Evolutionary conservation across 2,113 vertebrate genomes (phyloP).

Genomic region (Paraplagusia blochii): DNA sequence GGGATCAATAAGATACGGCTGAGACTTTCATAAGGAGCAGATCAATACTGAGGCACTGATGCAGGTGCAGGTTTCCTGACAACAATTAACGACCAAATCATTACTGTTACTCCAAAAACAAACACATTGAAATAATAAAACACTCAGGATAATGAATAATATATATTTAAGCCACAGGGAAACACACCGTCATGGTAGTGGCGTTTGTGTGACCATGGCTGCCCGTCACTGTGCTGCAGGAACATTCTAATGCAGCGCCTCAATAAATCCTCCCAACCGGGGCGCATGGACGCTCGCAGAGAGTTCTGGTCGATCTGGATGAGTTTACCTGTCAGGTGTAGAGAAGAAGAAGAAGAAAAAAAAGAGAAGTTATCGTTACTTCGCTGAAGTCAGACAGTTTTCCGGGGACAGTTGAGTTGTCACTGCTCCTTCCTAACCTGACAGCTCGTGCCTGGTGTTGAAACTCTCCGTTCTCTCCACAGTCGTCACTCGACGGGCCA

Average conservation of each 20-base stretch:
- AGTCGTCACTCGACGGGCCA: conserved; percentile 87
- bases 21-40: conserved; percentile 33
- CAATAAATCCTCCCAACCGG: conserved; percentile 93
- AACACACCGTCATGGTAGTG: conserved; percentile 94
- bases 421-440: conserved; percentile 80
- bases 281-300: conserved; percentile 91
- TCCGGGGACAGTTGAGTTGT: background rate
- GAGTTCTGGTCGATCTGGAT: conserved; percentile 96
- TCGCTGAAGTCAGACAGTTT: too few species aligned
- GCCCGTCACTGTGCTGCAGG: conserved; percentile 92
- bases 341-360: background rate
- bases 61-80: conserved; percentile 7
- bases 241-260: conserved; percentile 95
- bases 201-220: conserved; percentile 93
- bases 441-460: conserved; percentile 93
- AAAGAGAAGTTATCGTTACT: background rate
- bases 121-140: too few species aligned
- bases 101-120: too few species aligned
- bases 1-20: conserved; percentile 18
- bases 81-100: background rate
- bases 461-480: conserved; percentile 93
- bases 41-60: conserved; percentile 39
- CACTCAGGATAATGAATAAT: too few species aligned
- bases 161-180: background rate
- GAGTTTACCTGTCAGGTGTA: conserved; percentile 84